Base-by-base conservation (phyloP, 2,888 invertebrate genomes). In the Melieria picta region DNA sequence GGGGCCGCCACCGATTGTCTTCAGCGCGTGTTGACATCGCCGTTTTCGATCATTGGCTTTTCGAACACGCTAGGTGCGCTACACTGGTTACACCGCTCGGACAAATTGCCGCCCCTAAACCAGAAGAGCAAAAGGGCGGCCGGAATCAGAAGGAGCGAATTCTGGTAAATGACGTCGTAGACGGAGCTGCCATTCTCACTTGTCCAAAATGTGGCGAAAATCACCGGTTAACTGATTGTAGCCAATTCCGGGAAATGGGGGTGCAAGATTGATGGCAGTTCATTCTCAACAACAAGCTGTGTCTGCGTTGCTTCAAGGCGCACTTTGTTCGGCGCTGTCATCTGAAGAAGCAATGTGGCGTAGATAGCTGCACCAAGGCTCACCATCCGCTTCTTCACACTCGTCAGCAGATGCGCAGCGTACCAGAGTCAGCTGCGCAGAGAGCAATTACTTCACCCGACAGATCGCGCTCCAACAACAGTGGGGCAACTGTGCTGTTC, bases 221-320 rank as follows among this genome's bases (percentile, higher is more conserved):
- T 43, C 69, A 69, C 45, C 43, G 69, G 4, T 56, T 69, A 2
- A 50, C 50, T 13, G 61, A 68, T 50, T 68, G 68, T 52, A 48
- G 16, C 9, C 52, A 60, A 10, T 62, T 62, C 55, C 43, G 46
- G 11, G 46, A n/a, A 45, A 10, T 69, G 55, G 55, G 46, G 16
- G 55, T 69, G 11, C 11, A 69, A 30, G 52, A 69, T n/a, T 47
- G 69, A n/a, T 69, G 69, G 69, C 48, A 69, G 56, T 69, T 69
- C 57, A 55, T 69, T 7, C 50, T 42, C 42, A 10, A n/a, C 42
- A 61, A 55, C 9, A 55, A 50, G 45, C 56, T 69, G 9, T 62
- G 62, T 10, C 46, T 68, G 7, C 61, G 48, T 43, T 68, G 68
- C 55, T 68, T 68, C 13, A 68, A 50, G 52, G 45, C 30, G 42